Base-by-base conservation (phyloP, 2,113 vertebrate genomes). In the Lampris incognitus region DNA sequence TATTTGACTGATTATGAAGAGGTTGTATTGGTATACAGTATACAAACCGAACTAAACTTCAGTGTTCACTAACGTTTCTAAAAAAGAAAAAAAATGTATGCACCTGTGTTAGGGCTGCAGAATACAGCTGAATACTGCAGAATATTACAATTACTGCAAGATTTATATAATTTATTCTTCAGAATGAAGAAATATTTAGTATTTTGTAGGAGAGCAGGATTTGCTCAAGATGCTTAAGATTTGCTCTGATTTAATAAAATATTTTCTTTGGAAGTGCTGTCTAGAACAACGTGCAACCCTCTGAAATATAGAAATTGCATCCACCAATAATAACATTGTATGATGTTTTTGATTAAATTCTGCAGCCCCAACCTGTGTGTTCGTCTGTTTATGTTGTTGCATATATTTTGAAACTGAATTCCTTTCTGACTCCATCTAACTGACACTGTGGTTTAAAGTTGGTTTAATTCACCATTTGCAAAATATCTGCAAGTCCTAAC, bases 1-100 rank as follows among this genome's bases (percentile, higher is more conserved):
- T 10, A 78, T 84, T 66, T 38, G 49, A 67, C 48, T 78, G 42
- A 81, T 49, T 38, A n/a, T 74, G 39, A 78, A 52, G 40, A 83
- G 70, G 38, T 56, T 51, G 24, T 10, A 10, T 50, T 66, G 24
- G 24, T 24, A 24, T 24, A 0, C 24, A 24, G 24, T 24, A 24
- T 24, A 24, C 24, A 24, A 24, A 24, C 24, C 24, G 24, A 24
- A 24, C 24, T 24, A 24, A 24, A 24, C 24, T 24, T 24, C 24
- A 24, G 24, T 24, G 24, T 24, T 24, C 24, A 24, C 24, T 24
- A 24, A 46, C 41, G 9, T 66, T 51, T 52, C 24, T n/a, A 55
- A 68, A 52, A 6, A 46, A 54, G 67, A 24, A 24, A 24, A 24
- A 24, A 24, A 24, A 24, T 24, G 10, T 10, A 13, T 54, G 51